Base-by-base conservation (phyloP, 2,888 invertebrate genomes). In the Pyrrhia umbra region DNA sequence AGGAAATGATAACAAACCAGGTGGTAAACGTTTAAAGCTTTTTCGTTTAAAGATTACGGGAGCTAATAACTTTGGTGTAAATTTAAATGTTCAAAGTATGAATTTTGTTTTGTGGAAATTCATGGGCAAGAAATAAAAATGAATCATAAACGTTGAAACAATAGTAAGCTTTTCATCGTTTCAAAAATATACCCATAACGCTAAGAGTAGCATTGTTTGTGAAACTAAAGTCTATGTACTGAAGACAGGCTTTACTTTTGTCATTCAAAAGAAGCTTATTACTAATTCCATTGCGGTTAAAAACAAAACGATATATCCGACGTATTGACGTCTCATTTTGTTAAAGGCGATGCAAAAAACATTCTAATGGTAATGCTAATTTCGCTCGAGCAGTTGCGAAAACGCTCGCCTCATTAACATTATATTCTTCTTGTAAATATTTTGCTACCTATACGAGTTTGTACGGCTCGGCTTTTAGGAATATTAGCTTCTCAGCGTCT, bases 401-500 rank as follows among this genome's bases (percentile, higher is more conserved):
- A 91, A 89, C 85, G 81, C 85, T 80, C 78, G 81, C 47, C 89
- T 92, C 84, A 93, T 94, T 93, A 89, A 86, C 93, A 94, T 94
- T 86, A 86, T 91, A 91, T 88, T 83, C 84, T 82, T 85, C 85
- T 89, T 88, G 88, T 87, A 85, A 89, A 83, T 85, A 85, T 88
- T 90, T 85, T 85, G 94, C 93, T 94, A 93, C 94, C 81, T 83
- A 85, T 86, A 85, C 85, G 77, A 81, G 82, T 85, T 86, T 77
- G 79, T 79, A 61, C 74, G 71, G 75, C 67, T 80, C 68, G 69
- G 80, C 85, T 83, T 86, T 84, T 85, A 83, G 73, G 81, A 80
- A 82, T 83, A 80, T 81, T 78, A 74, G 65, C 66, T 73, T 34
- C 59, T 61, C 68, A 49, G 61, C 40, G 51, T 77, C 71, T 79